phyloP scores from a whole-genome alignment of 2,113 vertebrate species.

The Struthidea cinerea region DNA sequence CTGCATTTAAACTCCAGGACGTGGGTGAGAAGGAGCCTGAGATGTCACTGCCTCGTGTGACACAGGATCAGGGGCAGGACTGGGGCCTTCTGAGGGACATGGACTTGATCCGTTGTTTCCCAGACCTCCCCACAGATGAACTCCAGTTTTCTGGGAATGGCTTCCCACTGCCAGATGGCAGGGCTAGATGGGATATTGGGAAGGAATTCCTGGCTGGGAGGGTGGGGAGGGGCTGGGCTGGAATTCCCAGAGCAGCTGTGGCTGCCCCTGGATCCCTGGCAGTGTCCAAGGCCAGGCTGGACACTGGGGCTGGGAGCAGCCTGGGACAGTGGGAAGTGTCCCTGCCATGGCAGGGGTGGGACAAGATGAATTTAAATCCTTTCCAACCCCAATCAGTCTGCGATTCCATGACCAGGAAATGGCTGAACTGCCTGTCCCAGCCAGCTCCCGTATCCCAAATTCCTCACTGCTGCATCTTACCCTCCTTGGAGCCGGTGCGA shows the following conservation, averaged over 20 bases:
- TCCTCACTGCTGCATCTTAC: constrained; percentile 27
- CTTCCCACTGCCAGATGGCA: not conserved
- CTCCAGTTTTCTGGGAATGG: not conserved
- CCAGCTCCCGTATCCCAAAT: accelerated
- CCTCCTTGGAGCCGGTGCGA: constrained; percentile 91
- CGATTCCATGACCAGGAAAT: accelerated
- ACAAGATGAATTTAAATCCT: accelerated
- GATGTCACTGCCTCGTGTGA: not conserved
- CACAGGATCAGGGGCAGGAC: not conserved
- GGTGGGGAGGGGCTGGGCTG: not conserved
- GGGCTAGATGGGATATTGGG: not conserved
- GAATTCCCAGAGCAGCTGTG: not conserved
- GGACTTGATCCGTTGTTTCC: no score
- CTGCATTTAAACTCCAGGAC: no score
- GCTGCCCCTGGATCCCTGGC: not conserved
- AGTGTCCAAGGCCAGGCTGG: not conserved
- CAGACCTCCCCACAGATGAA: not conserved
- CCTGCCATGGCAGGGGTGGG: not conserved
- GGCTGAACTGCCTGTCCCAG: not conserved
- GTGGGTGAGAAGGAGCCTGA: not conserved
- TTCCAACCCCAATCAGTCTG: accelerated
- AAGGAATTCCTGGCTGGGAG: not conserved
- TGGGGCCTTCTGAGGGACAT: not conserved
- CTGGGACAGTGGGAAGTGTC: not conserved
- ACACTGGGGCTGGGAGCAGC: accelerated